A percentile compares a stretch with the other conserved stretches of the same genome.
These are phyloP conservation scores for Coturnix japonica DNA, from an alignment of 2,113 vertebrate species.

Conservation along the genomic window DNA sequence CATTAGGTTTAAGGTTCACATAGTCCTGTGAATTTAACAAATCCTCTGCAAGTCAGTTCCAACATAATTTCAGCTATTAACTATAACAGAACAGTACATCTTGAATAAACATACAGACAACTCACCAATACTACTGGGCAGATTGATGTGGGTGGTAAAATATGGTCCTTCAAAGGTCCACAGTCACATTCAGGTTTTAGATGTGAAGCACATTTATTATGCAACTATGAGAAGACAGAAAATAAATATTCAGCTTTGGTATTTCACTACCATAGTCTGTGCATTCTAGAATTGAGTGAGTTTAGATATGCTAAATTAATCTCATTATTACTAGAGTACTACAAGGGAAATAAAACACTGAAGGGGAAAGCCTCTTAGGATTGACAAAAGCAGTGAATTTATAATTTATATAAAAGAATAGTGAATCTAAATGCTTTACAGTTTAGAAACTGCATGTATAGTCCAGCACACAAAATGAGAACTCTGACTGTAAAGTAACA, in stretches of 20 bases:
- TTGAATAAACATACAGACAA: slow-evolving; percentile 4
- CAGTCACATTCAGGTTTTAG: slow-evolving; percentile 96
- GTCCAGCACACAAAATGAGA: neutral
- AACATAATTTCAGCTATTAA: neutral
- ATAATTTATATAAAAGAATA: neutral
- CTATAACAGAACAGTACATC: neutral
- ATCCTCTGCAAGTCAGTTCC: neutral
- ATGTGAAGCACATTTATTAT: slow-evolving; percentile 97
- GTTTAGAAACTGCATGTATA: neutral
- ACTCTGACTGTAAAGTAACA: neutral
- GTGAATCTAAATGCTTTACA: neutral
- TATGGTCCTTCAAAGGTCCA: slow-evolving; percentile 91
- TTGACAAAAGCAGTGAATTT: neutral
- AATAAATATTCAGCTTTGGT: slow-evolving; percentile 4
- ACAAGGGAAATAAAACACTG: neutral
- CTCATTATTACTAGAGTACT: neutral
- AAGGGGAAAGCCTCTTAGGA: neutral
- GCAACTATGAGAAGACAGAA: slow-evolving; percentile 79
- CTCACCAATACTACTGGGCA: slow-evolving; percentile 94
- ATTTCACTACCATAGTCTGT: neutral
- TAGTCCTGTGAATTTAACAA: neutral
- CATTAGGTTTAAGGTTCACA: neutral
- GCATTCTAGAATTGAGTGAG: neutral
- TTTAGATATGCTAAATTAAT: neutral
- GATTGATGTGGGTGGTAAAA: slow-evolving; percentile 92